A percentile compares a stretch with the other conserved stretches of the same genome.
Evolutionary conservation across 2,888 invertebrate genomes (phyloP).

Genomic region (Branchinecta sandiegonensis): DNA sequence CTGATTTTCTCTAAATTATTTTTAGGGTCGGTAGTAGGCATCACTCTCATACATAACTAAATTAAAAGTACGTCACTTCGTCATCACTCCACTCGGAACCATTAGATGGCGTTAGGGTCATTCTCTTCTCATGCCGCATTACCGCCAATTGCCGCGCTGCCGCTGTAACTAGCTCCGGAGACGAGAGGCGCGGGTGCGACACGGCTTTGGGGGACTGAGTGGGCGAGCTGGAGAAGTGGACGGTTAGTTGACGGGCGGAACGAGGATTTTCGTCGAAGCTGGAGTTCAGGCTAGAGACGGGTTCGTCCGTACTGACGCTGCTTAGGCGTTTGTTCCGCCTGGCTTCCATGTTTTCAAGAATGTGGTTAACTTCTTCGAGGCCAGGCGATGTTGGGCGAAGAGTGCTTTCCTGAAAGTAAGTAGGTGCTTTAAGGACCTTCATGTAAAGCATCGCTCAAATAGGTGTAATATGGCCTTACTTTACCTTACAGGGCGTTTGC

Average conservation of each 20-base stretch:
- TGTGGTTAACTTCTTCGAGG: background rate
- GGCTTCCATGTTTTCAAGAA: background rate
- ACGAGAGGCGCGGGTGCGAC: background rate
- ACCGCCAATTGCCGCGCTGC: background rate
- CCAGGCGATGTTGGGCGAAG: background rate
- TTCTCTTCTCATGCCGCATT: background rate
- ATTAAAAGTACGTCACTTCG: background rate
- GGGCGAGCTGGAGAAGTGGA: background rate
- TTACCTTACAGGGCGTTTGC: too few relatives aligned
- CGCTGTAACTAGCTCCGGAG: background rate
- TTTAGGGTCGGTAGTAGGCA: too few relatives aligned
- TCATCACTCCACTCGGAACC: background rate
- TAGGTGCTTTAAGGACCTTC: too few relatives aligned
- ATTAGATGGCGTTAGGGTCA: background rate
- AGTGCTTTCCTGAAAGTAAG: too few relatives aligned
- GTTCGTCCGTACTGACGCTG: background rate
- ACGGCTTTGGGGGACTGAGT: background rate
- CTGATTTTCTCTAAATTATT: too few relatives aligned
- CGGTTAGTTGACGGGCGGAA: background rate
- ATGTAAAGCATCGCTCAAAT: too few relatives aligned
- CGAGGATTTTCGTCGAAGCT: background rate
- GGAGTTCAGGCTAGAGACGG: background rate
- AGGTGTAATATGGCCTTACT: too few relatives aligned
- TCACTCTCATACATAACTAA: background rate
- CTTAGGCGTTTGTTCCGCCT: slow-evolving; percentile 5